Evolutionary conservation across 2,888 invertebrate species (phyloP), one percentile per base, ranked within the genome.

Genomic region (Eumacrocentrus americanus): DNA sequence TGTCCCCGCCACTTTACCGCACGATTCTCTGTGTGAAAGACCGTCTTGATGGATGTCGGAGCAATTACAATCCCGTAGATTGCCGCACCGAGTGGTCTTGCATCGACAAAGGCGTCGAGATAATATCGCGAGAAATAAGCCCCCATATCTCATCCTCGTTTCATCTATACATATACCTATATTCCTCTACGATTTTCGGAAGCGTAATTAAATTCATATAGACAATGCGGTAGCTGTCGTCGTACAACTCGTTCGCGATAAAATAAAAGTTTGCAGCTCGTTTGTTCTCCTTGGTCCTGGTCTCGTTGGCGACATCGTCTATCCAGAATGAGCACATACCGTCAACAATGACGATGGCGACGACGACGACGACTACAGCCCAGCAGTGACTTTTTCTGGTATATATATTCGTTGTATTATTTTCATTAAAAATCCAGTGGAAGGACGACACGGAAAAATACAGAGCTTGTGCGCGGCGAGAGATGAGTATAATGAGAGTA

Each of bases 21-120:
- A 51, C n/a, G n/a, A n/a, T n/a, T n/a, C n/a, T 44, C 42, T 20
- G 38, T 18, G 47, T 61, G 56, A 65, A 66, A 66, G 60, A 54
- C 57, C 3, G 11, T 3, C 16, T 16, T 18, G 9, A 16, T 40
- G 16, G 38, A 12, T 18, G 12, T 40, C 16, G 14, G n/a, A 12
- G 38, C 12, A 40, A 40, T 40, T 40, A 40, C 38, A 40, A 40
- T 40, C 18, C 16, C 3, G n/a, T n/a, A 4, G 18, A 40, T 40
- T 40, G 38, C 38, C 38, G n/a, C n/a, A 40, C 18, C n/a, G 18
- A 40, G 38, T 40, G 38, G 38, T 40, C 38, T 40, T 12, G 16
- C 16, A 14, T 40, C 16, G 14, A 40, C 38, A 40, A 40, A 40
- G 16, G 16, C 16, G 18, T 14, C 16, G 12, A n/a, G 16, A 16